phyloP scores from a whole-genome alignment of 2,113 vertebrate species.

The Tursiops truncatus region DNA sequence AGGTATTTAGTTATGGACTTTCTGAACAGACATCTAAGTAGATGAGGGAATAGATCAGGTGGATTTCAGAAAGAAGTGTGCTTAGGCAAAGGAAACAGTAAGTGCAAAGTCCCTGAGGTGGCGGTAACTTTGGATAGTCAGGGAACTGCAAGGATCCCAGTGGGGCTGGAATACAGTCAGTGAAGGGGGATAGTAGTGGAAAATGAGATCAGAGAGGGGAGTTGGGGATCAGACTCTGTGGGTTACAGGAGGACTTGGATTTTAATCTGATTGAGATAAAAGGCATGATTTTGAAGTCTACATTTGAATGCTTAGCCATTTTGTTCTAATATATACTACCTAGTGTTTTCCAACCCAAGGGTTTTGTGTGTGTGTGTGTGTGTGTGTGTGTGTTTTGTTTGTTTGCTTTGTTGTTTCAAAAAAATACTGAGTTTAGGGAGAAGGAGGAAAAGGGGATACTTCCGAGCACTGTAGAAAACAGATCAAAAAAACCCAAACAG shows the following conservation, averaged over 20 bases:
- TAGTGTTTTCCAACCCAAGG: not conserved
- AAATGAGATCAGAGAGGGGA: not conserved
- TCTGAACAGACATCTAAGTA: not conserved
- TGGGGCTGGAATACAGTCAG: not conserved
- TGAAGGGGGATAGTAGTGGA: not conserved
- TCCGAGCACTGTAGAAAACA: not conserved
- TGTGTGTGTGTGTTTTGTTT: too few species aligned
- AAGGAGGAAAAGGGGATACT: not conserved
- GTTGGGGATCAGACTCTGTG: rapidly evolving
- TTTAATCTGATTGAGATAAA: not conserved
- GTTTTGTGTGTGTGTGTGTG: not conserved
- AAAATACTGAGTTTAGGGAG: not conserved
- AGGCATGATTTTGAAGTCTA: not conserved
- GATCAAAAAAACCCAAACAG: not conserved
- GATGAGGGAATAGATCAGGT: not conserved
- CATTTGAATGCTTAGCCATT: not conserved
- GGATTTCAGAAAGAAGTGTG: not conserved
- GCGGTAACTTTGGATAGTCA: not conserved
- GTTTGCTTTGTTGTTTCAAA: too few species aligned
- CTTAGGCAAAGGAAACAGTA: not conserved
- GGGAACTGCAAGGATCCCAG: not conserved
- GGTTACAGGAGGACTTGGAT: not conserved
- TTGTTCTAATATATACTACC: not conserved
- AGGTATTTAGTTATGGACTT: not conserved
- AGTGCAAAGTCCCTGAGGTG: not conserved